Conservation (phyloP, 2,888 invertebrate genomes). For the Chironomus riparius region DNA sequence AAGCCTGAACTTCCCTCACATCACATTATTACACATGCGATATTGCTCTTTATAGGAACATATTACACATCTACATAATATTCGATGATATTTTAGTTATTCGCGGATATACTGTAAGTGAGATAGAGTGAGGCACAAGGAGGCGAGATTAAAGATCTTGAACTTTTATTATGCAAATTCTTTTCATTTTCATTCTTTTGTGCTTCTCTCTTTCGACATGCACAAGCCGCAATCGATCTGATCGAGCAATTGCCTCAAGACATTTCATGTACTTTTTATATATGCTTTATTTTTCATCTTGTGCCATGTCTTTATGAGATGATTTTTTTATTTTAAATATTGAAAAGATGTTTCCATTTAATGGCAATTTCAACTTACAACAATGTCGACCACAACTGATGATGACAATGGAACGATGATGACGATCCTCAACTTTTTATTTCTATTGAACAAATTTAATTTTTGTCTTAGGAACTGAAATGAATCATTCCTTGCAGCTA, state of each 20-base stretch:
- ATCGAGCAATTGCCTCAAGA: neutral
- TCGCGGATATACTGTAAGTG: neutral
- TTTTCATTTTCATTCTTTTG: neutral
- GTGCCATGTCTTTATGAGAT: too few species aligned
- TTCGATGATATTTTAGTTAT: neutral
- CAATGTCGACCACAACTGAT: neutral
- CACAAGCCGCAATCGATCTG: constrained; percentile 4
- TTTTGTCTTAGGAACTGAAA: neutral
- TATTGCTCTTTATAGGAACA: neutral
- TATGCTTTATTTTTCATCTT: neutral
- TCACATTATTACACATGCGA: neutral
- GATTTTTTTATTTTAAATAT: neutral
- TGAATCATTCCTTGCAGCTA: neutral
- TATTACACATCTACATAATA: too few species aligned
- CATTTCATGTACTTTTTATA: neutral
- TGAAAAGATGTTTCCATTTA: neutral
- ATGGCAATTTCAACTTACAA: neutral
- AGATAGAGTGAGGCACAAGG: neutral
- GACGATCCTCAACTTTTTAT: neutral
- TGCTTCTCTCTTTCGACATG: constrained; percentile 8
- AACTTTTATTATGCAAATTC: constrained; percentile 26
- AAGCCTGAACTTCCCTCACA: neutral
- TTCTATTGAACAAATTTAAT: neutral
- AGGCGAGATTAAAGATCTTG: constrained; percentile 24
- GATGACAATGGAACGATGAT: neutral